These are phyloP conservation scores for Synodontis membranacea DNA, from an alignment of 2,113 vertebrate genomes.

Conservation along the genomic window DNA sequence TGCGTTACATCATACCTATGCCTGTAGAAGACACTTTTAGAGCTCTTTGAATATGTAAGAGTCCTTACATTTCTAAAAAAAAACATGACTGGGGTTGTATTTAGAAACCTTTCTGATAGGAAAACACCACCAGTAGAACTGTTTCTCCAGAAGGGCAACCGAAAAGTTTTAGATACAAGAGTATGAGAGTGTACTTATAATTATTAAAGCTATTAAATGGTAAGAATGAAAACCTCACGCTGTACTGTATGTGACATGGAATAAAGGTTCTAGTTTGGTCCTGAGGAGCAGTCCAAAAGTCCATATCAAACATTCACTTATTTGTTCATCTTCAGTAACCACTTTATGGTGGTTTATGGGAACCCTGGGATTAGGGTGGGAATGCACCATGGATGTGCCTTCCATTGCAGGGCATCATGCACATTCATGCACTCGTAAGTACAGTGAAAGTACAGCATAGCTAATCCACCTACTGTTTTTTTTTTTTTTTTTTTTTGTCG, in stretches of 20 bases:
- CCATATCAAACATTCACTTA: background rate
- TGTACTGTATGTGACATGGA: no score
- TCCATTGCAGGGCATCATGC: background rate
- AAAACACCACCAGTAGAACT: background rate
- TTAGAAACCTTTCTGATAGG: background rate
- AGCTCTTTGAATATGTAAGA: background rate
- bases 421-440: background rate
- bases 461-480: constrained; percentile 19
- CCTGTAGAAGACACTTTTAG: background rate
- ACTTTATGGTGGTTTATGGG: background rate
- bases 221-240: background rate
- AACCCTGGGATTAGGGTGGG: background rate
- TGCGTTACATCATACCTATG: background rate
- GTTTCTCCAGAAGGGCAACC: background rate
- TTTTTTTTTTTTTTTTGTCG: no score
- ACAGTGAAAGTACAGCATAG: background rate
- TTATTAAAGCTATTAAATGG: background rate
- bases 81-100: background rate
- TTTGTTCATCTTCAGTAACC: background rate
- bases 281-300: background rate
- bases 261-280: background rate
- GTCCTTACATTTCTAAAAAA: background rate
- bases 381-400: background rate
- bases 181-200: background rate
- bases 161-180: background rate